Base-by-base conservation (phyloP, 2,888 invertebrate species). In the Drosophila borborema region DNA sequence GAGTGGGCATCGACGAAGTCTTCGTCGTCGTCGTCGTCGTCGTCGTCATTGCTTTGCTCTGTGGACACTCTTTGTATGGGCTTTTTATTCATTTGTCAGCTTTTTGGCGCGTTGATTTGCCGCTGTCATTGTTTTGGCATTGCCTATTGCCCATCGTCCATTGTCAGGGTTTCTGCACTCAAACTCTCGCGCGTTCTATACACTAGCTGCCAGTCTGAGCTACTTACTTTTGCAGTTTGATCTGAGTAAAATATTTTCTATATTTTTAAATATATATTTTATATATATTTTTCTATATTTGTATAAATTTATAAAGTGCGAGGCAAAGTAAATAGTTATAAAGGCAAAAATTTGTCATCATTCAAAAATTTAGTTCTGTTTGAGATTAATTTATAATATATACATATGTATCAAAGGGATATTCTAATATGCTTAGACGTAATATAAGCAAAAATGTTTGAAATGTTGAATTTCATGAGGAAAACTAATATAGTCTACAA, bases 21-120 rank as follows among this genome's bases (percentile, higher is more conserved):
- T 5, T 28, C 28, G 28, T 28, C 6, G 28, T 14, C 5, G 38
- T 5, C 38, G 46, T 46, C 8, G 46, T 55, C 31, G 20, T 3
- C 1, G 28, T 14, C 5, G 38, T 5, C 38, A 16, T 12, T 38
- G 38, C 18, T 16, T 2, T 51, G 10, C 41, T 54, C 53, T 61
- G 58, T 5, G 2, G 28, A 40, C 58, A 69, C 64, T 59, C 60
- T 68, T 63, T 66, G 60, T 59, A 38, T 72, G 66, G 72, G 72
- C 79, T 70, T 86, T 85, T 63, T 73, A 72, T 80, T 83, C 86
- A 83, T 83, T 83, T 83, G 83, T 86, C 86, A 83, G 83, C 81
- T 83, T 77, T 75, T 81, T 74, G 86, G 83, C 86, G 83, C 86
- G 77, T 83, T 86, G 86, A 83, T 81, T 83, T 83, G 64, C 69